Conservation (phyloP, 2,888 invertebrate genomes). For the Conomelus anceps region DNA sequence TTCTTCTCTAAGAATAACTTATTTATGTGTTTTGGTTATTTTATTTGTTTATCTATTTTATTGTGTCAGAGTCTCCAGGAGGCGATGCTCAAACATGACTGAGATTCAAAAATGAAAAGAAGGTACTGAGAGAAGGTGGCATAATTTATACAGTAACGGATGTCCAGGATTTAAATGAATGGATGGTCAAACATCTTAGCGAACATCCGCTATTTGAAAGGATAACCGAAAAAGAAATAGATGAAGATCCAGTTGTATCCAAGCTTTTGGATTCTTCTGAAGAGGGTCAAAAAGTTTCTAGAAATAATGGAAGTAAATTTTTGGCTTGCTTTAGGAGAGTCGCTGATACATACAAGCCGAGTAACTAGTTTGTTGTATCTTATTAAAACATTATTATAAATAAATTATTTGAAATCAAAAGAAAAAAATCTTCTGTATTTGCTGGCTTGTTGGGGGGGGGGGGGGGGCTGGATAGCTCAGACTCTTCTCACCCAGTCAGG, state of each 20-base stretch:
- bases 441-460: too few relatives aligned
- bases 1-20: neutral
- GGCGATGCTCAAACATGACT: too few relatives aligned
- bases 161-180: slow-evolving; percentile 91
- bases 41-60: too few relatives aligned
- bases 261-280: slow-evolving; percentile 90
- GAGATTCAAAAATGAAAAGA: too few relatives aligned
- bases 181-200: slow-evolving; percentile 91
- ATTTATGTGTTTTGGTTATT: too few relatives aligned
- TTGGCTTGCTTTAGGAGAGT: slow-evolving; percentile 79
- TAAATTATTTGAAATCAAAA: too few relatives aligned
- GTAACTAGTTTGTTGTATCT: neutral
- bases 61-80: too few relatives aligned
- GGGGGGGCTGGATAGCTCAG: too few relatives aligned
- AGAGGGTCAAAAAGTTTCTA: slow-evolving; percentile 95
- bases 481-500: too few relatives aligned
- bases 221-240: slow-evolving; percentile 63
- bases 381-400: neutral
- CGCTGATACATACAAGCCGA: slow-evolving; percentile 44
- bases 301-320: slow-evolving; percentile 91
- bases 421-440: too few relatives aligned
- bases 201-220: slow-evolving; percentile 85
- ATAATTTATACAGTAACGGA: slow-evolving; percentile 95
- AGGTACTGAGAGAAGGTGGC: too few relatives aligned
- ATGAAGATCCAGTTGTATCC: slow-evolving; percentile 75